phyloP scores from a whole-genome alignment of 2,113 vertebrate genomes.

The Phylloscopus trochilus region DNA sequence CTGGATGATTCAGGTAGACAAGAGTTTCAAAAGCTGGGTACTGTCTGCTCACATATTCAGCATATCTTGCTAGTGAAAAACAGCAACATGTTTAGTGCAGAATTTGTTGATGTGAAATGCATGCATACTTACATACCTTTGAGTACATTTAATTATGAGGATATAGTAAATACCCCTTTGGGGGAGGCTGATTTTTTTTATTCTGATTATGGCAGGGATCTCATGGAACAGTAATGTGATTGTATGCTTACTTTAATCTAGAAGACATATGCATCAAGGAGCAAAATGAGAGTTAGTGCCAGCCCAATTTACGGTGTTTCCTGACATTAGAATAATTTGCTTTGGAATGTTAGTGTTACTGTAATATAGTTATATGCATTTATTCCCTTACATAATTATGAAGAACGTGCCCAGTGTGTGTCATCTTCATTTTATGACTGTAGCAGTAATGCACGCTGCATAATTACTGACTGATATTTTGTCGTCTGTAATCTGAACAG shows the following conservation, averaged over 20 bases:
- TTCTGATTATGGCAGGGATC: neutral
- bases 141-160: neutral
- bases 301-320: neutral
- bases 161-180: neutral
- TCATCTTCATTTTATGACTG: neutral
- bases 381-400: neutral
- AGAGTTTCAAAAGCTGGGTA: neutral
- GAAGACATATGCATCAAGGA: neutral
- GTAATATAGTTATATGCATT: neutral
- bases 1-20: neutral
- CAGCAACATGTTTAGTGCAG: neutral
- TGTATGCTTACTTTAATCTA: neutral
- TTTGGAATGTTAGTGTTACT: neutral
- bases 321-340: neutral
- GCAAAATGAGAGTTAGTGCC: neutral
- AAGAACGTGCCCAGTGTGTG: neutral
- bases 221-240: neutral
- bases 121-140: neutral
- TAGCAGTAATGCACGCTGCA: neutral
- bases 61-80: neutral
- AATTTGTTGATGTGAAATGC: neutral
- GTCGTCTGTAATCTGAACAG: neutral
- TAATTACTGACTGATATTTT: constrained; percentile 7
- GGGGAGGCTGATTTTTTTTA: neutral
- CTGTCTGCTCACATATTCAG: neutral